Evolutionary conservation across 2,797 vertebrate genomes (phyloP).

Genomic region (Morus bassanus): DNA sequence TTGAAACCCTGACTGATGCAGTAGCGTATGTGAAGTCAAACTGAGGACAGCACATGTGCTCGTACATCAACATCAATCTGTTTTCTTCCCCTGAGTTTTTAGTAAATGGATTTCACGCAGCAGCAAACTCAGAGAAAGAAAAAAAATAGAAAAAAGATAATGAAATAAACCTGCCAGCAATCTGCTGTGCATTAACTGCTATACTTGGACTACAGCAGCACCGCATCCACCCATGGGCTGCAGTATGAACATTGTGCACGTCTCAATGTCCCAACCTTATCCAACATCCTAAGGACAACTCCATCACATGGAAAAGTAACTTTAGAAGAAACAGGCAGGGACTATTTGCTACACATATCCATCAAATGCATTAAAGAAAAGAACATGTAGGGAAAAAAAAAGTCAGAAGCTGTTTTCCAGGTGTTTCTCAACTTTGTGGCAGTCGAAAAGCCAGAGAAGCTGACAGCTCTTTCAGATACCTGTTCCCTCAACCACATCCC

Average conservation of each 20-base stretch:
- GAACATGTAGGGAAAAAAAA: background rate
- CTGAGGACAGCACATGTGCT: background rate
- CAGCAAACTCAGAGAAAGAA: background rate
- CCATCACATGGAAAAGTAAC: background rate
- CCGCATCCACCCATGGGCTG: background rate
- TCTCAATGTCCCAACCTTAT: no score
- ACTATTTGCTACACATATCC: background rate
- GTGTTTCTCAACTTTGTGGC: background rate
- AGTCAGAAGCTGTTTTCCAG: background rate
- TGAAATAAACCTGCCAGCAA: background rate
- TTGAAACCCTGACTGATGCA: background rate
- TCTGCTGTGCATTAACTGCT: background rate
- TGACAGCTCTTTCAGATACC: background rate
- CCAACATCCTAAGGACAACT: background rate
- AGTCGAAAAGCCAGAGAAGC: background rate
- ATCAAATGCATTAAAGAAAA: background rate
- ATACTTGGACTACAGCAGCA: background rate
- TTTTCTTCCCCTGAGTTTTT: background rate
- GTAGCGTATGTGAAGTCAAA: background rate
- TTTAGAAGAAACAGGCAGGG: background rate
- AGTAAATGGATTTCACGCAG: background rate
- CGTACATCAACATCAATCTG: background rate
- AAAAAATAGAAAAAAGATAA: background rate
- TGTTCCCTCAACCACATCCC: background rate
- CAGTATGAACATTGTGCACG: fast-evolving